Conservation (phyloP, 1,140 invertebrate genomes). For the Babylonia areolata region DNA sequence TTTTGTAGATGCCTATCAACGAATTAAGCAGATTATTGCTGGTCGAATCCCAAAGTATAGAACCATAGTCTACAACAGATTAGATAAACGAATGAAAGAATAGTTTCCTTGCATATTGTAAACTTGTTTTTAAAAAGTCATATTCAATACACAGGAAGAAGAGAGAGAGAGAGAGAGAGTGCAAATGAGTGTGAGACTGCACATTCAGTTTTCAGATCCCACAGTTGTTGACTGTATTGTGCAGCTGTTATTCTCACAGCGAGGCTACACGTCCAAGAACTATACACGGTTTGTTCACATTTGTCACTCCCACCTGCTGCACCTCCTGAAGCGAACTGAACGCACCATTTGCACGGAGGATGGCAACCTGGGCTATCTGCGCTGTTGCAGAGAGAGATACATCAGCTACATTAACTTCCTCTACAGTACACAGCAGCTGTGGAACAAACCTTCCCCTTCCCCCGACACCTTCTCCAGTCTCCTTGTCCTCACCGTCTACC, state of each 20-base stretch:
- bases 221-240: too few species aligned
- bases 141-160: too few species aligned
- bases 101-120: too few species aligned
- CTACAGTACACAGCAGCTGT: neutral
- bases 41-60: too few species aligned
- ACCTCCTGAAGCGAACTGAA: neutral
- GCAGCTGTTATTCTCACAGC: neutral
- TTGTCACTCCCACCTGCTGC: neutral
- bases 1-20: too few species aligned
- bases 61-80: too few species aligned
- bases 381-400: neutral
- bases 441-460: neutral
- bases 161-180: too few species aligned
- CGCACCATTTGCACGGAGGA: neutral
- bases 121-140: too few species aligned
- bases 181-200: too few species aligned
- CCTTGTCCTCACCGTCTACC: neutral
- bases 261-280: neutral
- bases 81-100: too few species aligned
- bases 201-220: too few species aligned
- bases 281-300: neutral
- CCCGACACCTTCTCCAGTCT: neutral
- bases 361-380: neutral
- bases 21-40: too few species aligned
- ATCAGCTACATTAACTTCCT: neutral